phyloP scores from a whole-genome alignment of 2,797 vertebrate genomes.

The Poecilia wingei region DNA sequence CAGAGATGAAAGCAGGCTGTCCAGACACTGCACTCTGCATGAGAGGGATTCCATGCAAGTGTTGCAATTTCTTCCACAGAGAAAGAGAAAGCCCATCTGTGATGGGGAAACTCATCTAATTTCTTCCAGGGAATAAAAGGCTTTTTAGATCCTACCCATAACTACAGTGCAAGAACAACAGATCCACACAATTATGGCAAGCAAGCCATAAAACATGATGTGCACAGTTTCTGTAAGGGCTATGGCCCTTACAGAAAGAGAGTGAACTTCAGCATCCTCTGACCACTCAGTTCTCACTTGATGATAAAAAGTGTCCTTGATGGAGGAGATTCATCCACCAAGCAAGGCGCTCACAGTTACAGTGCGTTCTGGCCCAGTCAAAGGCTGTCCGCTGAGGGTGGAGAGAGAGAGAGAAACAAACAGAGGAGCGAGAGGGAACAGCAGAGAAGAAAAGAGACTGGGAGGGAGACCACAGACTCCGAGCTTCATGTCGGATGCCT shows the following conservation, averaged over 20 bases:
- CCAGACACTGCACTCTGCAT: slow-evolving; percentile 26
- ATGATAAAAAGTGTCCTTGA: slow-evolving; percentile 40
- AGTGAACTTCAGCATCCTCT: slow-evolving; percentile 27
- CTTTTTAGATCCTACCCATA: slow-evolving; percentile 19
- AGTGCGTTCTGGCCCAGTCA: slow-evolving; percentile 38
- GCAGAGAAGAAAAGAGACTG: slow-evolving; percentile 42
- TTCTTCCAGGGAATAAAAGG: slow-evolving; percentile 17
- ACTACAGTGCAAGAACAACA: slow-evolving; percentile 7
- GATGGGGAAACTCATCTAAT: slow-evolving; percentile 18
- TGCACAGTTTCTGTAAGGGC: too few relatives aligned
- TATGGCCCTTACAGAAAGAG: not conserved
- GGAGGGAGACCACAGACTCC: slow-evolving; percentile 30
- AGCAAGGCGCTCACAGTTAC: slow-evolving; percentile 41
- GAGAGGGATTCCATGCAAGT: slow-evolving; percentile 28
- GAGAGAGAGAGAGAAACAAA: slow-evolving; percentile 26
- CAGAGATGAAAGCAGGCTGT: slow-evolving; percentile 10
- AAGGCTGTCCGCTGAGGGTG: slow-evolving; percentile 21
- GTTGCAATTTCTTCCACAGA: slow-evolving; percentile 7
- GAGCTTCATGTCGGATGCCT: slow-evolving; percentile 53
- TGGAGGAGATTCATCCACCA: slow-evolving; percentile 44
- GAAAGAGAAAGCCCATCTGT: not conserved
- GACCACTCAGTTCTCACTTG: slow-evolving; percentile 17
- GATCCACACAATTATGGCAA: not conserved
- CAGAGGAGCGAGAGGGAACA: slow-evolving; percentile 23
- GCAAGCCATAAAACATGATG: not conserved